phyloP scores from a whole-genome alignment of 1,140 invertebrate genomes.

The Aphelinus atriplicis region DNA sequence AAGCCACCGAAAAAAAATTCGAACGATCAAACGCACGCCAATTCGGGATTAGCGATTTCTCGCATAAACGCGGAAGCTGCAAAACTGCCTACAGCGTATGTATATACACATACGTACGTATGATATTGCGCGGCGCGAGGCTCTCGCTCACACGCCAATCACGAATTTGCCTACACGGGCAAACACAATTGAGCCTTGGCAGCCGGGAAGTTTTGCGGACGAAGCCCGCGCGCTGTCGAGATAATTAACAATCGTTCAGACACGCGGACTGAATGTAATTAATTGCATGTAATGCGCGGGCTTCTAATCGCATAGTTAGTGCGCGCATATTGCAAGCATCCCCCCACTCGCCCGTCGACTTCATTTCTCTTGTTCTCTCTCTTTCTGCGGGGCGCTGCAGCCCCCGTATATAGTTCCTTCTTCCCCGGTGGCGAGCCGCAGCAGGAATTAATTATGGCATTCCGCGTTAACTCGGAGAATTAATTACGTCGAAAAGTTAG shows the following conservation, averaged over 20 bases:
- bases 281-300: conserved; percentile 53
- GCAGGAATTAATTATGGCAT: conserved; percentile 61
- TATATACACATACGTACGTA: too few species aligned
- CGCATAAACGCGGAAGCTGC: not conserved
- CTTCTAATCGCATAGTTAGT: conserved; percentile 53
- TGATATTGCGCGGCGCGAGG: too few species aligned
- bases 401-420: conserved; percentile 7
- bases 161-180: not conserved
- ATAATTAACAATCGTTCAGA: conserved; percentile 51
- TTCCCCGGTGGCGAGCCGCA: conserved; percentile 45
- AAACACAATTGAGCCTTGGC: not conserved
- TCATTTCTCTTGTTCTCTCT: conserved; percentile 12
- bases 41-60: not conserved
- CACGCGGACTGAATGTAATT: conserved; percentile 56
- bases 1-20: not conserved
- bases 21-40: not conserved
- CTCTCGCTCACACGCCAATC: not conserved
- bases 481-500: conserved; percentile 60
- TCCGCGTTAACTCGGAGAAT: conserved; percentile 59
- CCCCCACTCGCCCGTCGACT: conserved; percentile 1
- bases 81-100: not conserved
- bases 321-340: conserved; percentile 45
- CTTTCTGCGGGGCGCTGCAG: too few species aligned
- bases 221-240: conserved; percentile 38
- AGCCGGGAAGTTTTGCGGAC: conserved; percentile 38